Evolutionary conservation across 2,888 invertebrate species (phyloP).

Genomic region (Sinohyriopsis cumingii): DNA sequence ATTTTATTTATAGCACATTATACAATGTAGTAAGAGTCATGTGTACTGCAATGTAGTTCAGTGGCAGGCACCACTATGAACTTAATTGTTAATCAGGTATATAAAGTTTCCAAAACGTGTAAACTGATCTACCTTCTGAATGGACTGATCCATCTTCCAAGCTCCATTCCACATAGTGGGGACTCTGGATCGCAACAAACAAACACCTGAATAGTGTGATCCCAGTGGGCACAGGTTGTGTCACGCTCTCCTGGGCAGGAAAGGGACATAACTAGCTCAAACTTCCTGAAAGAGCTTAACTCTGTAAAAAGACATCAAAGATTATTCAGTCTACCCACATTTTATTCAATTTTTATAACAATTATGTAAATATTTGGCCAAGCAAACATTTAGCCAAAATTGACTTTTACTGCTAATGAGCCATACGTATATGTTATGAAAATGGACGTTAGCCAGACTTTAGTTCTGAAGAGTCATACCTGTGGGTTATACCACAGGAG

Average conservation of each 20-base stretch:
- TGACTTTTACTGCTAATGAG: not conserved
- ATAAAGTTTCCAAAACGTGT: too few species aligned
- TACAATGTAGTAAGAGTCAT: too few species aligned
- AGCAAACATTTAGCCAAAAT: not conserved
- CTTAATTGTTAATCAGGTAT: too few species aligned
- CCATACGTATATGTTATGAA: not conserved
- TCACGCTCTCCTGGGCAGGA: conserved; percentile 52
- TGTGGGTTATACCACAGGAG: too few species aligned
- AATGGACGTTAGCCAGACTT: not conserved
- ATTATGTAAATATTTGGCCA: not conserved
- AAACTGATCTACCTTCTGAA: conserved; percentile 44
- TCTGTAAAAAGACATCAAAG: conserved; percentile 23
- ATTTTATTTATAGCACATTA: too few species aligned
- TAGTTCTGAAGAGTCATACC: too few species aligned
- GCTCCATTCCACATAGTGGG: conserved; percentile 48
- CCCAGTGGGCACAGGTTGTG: conserved; percentile 54
- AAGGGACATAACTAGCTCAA: conserved; percentile 50
- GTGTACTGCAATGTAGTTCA: too few species aligned
- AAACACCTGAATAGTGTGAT: conserved; percentile 50
- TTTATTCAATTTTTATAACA: not conserved
- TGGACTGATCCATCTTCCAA: conserved; percentile 58
- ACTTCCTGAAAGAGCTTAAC: conserved; percentile 21
- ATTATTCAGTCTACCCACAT: not conserved
- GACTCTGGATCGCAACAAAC: conserved; percentile 48
- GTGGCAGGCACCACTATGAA: too few species aligned